Evolutionary conservation across 2,113 vertebrate species (phyloP).

Genomic region (Mustela nigripes): DNA sequence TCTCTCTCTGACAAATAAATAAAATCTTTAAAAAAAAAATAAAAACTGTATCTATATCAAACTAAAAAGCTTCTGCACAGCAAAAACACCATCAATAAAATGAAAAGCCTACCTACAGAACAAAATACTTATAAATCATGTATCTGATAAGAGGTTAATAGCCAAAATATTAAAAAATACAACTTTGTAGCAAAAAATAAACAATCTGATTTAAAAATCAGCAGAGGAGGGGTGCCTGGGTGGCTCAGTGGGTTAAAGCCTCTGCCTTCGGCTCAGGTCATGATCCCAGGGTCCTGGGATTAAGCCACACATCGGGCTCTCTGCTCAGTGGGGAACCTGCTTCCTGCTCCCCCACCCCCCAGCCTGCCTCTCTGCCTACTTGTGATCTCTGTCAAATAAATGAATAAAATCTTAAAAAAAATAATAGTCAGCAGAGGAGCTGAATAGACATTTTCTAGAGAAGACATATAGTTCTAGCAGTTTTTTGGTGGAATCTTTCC

Average conservation of each 20-base stretch:
- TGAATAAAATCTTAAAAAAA: no score
- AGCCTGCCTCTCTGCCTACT: no score
- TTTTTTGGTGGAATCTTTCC: no score
- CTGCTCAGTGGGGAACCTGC: no score
- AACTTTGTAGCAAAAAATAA: not conserved
- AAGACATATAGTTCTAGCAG: no score
- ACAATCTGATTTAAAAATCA: not conserved
- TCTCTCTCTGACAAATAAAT: no score
- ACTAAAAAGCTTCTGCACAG: not conserved
- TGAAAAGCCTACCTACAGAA: not conserved
- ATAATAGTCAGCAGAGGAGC: not conserved
- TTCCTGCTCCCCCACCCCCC: no score
- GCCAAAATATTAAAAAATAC: not conserved
- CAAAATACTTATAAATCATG: not conserved
- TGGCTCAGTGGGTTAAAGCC: no score
- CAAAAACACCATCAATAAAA: not conserved
- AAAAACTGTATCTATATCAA: not conserved
- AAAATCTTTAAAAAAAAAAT: not conserved
- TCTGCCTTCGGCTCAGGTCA: no score
- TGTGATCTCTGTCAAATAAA: no score
- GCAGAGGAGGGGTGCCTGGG: not conserved
- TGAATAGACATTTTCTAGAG: not conserved
- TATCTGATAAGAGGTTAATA: not conserved
- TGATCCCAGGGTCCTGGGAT: no score
- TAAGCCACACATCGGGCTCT: no score